These are phyloP conservation scores for Sphaeridia pumilis DNA, from an alignment of 2,888 invertebrate genomes.

Conservation along the genomic window DNA sequence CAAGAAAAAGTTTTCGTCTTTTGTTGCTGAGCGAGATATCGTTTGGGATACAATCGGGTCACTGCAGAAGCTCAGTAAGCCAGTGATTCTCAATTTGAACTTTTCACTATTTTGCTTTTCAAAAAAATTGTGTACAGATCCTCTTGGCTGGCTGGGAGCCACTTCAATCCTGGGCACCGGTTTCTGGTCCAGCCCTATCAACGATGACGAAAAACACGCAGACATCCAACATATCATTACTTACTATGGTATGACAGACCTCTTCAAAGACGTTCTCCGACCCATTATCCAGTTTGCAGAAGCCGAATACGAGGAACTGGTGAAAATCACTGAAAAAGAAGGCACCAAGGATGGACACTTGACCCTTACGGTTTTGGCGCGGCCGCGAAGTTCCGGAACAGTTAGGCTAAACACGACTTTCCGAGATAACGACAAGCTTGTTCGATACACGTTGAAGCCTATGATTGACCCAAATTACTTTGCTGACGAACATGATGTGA, in stretches of 20 bases:
- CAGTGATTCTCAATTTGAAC: too few relatives aligned
- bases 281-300: neutral
- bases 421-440: neutral
- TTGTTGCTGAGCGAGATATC: constrained; percentile 9
- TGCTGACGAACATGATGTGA: neutral
- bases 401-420: neutral
- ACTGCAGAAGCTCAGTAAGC: neutral
- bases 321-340: neutral
- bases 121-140: too few relatives aligned
- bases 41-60: neutral
- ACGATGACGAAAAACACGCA: neutral
- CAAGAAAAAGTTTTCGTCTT: constrained; percentile 5
- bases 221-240: neutral
- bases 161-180: neutral
- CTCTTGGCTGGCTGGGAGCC: neutral
- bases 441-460: neutral
- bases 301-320: neutral
- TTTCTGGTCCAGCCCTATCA: neutral
- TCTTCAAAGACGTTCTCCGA: neutral
- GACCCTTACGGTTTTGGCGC: neutral
- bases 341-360: neutral
- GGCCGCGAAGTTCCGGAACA: neutral
- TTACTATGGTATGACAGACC: neutral
- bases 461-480: constrained; percentile 3
- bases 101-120: too few relatives aligned